These are phyloP conservation scores for Trichomalopsis sarcophagae DNA, from an alignment of 1,140 invertebrate genomes.

Conservation along the genomic window DNA sequence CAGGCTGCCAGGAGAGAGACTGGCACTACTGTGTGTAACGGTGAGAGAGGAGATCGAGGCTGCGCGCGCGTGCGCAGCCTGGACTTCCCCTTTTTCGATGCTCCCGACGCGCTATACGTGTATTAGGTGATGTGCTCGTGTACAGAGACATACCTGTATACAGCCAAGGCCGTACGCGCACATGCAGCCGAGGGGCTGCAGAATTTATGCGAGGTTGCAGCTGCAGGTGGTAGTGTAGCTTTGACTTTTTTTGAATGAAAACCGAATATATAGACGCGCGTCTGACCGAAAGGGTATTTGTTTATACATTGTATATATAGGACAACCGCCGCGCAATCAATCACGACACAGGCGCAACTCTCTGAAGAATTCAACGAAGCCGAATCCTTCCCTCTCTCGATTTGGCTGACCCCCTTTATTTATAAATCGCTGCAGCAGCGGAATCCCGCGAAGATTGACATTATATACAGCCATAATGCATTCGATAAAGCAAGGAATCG, in stretches of 20 bases:
- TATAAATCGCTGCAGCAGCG: background rate
- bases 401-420: slow-evolving; percentile 30
- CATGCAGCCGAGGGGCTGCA: too few species aligned
- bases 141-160: too few species aligned
- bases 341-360: background rate
- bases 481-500: too few species aligned
- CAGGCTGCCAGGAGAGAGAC: background rate
- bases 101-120: background rate
- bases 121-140: background rate
- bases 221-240: too few species aligned
- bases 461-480: too few species aligned
- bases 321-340: background rate
- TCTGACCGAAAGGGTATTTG: background rate
- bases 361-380: background rate
- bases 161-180: too few species aligned
- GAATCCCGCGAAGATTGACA: too few species aligned
- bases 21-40: background rate
- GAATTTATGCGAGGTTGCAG: too few species aligned
- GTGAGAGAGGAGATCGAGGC: too few species aligned
- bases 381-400: background rate
- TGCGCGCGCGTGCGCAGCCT: background rate
- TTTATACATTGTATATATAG: too few species aligned
- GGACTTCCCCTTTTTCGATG: background rate
- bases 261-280: too few species aligned
- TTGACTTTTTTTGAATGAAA: too few species aligned